Conservation (phyloP, 2,888 invertebrate species). For the Agrilus cyanescens region DNA sequence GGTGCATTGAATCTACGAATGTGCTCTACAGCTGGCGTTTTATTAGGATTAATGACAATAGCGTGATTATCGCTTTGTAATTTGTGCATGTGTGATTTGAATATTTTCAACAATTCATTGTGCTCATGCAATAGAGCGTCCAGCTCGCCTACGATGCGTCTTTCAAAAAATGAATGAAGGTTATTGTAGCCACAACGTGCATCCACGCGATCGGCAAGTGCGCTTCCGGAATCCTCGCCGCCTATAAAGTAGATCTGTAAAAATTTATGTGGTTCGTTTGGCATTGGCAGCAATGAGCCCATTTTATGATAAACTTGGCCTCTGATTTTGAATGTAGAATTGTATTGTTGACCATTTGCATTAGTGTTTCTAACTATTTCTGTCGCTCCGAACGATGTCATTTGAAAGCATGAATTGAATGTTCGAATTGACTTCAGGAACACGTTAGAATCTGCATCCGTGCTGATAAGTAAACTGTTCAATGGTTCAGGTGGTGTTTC, state of each 20-base stretch:
- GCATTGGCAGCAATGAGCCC: constrained; percentile 21
- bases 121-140: constrained; percentile 21
- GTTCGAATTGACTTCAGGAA: constrained; percentile 18
- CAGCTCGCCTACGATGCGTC: constrained; percentile 17
- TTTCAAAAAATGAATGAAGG: constrained; percentile 16
- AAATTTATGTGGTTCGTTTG: constrained; percentile 21
- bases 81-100: constrained; percentile 24
- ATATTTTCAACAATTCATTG: constrained; percentile 24
- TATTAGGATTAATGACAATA: constrained; percentile 22
- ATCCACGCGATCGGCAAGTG: constrained; percentile 20
- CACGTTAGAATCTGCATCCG: constrained; percentile 16
- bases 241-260: constrained; percentile 22
- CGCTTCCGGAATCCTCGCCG: constrained; percentile 13
- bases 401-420: constrained; percentile 20
- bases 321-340: constrained; percentile 14
- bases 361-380: constrained; percentile 9
- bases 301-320: constrained; percentile 15
- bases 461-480: constrained; percentile 16
- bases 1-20: constrained; percentile 28
- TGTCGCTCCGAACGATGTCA: constrained; percentile 16
- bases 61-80: constrained; percentile 21
- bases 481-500: constrained; percentile 19
- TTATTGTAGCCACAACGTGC: constrained; percentile 13
- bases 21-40: constrained; percentile 24
- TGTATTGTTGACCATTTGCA: constrained; percentile 11